Evolutionary conservation across 2,888 invertebrate genomes (phyloP).

Genomic region (Rutpela maculata): DNA sequence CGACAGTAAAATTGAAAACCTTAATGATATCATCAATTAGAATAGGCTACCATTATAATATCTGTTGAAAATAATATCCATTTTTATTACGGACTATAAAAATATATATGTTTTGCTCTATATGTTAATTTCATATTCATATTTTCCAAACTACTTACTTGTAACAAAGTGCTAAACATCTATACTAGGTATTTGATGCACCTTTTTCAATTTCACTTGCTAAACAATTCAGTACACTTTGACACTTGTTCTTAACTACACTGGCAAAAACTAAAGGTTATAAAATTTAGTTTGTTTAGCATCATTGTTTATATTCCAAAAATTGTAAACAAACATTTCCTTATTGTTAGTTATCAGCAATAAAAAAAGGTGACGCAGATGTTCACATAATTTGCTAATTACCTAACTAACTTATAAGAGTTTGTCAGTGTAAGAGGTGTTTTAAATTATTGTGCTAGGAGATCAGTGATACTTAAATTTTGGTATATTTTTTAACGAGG

Average conservation of each 20-base stretch:
- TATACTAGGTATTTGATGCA: neutral
- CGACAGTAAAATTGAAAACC: too few species aligned
- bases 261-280: slow-evolving; percentile 5
- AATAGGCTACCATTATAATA: too few species aligned
- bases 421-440: neutral
- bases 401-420: neutral
- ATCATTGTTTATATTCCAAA: slow-evolving; percentile 29
- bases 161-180: neutral
- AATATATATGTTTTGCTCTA: neutral
- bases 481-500: too few species aligned
- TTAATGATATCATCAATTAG: too few species aligned
- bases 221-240: slow-evolving; percentile 1
- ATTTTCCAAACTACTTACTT: neutral
- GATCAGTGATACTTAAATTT: neutral
- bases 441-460: neutral
- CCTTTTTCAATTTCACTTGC: neutral
- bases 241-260: neutral
- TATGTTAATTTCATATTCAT: neutral
- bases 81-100: neutral
- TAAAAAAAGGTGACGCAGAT: slow-evolving; percentile 33
- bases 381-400: neutral
- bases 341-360: slow-evolving; percentile 9
- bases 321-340: slow-evolving; percentile 34
- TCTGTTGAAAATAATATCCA: neutral
- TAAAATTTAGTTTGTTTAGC: slow-evolving; percentile 1